phyloP scores from a whole-genome alignment of 2,888 invertebrate genomes.

The Drosophila suboccidentalis region DNA sequence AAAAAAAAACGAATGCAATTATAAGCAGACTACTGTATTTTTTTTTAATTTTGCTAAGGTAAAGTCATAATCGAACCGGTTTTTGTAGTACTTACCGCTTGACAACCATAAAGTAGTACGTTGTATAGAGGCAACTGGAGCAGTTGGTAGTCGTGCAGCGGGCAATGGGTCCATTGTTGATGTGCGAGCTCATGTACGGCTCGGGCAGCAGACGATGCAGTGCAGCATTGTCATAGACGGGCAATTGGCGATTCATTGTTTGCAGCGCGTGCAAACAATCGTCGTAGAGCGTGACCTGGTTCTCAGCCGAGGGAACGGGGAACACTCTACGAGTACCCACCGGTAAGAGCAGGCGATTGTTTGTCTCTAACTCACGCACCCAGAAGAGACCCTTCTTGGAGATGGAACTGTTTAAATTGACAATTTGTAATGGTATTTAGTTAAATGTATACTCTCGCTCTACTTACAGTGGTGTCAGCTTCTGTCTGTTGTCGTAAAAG shows the following conservation, averaged over 20 bases:
- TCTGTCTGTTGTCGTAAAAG: conserved; percentile 83
- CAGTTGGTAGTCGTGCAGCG: conserved; percentile 83
- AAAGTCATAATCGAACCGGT: conserved; percentile 9
- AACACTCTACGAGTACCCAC: conserved; percentile 83
- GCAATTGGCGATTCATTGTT: conserved; percentile 71
- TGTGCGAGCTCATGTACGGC: conserved; percentile 81
- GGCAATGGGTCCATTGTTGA: conserved; percentile 83
- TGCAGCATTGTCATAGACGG: conserved; percentile 77
- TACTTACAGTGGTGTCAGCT: conserved; percentile 78
- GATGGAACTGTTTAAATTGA: conserved; percentile 41
- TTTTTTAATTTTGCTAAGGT: not conserved
- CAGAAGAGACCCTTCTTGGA: conserved; percentile 75
- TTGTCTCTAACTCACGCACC: conserved; percentile 82
- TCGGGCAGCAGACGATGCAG: conserved; percentile 79
- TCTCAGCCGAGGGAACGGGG: conserved; percentile 77
- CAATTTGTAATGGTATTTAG: not conserved
- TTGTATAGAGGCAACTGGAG: conserved; percentile 81
- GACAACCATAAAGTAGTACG: conserved; percentile 84
- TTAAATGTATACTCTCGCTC: not conserved
- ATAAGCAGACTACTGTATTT: not conserved
- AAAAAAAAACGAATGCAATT: too few species aligned
- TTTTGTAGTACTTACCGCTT: conserved; percentile 78
- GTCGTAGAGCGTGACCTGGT: conserved; percentile 82
- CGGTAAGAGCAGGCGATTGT: conserved; percentile 80
- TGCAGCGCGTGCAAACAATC: conserved; percentile 82